phyloP scores from a whole-genome alignment of 1,140 invertebrate species.

The Harlomillsia oculata region DNA sequence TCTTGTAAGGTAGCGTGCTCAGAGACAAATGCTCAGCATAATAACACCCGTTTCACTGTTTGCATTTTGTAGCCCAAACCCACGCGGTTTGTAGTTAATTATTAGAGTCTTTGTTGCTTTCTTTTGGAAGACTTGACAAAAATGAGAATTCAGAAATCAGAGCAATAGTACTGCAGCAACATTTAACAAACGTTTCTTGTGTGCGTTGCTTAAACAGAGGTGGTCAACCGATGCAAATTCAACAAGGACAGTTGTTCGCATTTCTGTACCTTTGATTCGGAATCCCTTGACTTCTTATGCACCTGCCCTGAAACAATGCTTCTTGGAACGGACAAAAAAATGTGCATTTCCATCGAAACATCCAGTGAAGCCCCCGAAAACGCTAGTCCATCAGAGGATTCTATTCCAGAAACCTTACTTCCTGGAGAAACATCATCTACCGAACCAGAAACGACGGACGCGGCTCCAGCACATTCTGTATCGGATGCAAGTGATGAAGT shows the following conservation, averaged over 20 bases:
- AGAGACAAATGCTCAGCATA: too few relatives aligned
- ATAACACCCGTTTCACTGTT: too few relatives aligned
- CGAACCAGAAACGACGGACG: constrained; percentile 2
- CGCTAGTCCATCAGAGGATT: constrained; percentile 34
- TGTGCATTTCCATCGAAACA: constrained; percentile 38
- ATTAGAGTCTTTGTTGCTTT: too few relatives aligned
- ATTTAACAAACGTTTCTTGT: not conserved
- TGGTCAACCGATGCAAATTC: constrained; percentile 63
- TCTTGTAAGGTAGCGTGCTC: too few relatives aligned
- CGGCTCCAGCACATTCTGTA: not conserved
- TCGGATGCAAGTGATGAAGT: not conserved
- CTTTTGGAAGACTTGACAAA: too few relatives aligned
- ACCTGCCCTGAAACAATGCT: constrained; percentile 52
- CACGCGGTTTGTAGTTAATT: too few relatives aligned
- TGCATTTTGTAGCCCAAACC: too few relatives aligned
- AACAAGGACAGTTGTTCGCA: constrained; percentile 63
- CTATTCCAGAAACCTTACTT: not conserved
- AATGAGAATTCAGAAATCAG: too few relatives aligned
- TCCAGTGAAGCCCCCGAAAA: constrained; percentile 35
- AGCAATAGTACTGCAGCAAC: too few relatives aligned
- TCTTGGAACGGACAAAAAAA: constrained; percentile 44
- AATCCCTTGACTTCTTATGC: constrained; percentile 53
- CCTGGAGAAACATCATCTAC: constrained; percentile 4
- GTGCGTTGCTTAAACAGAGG: constrained; percentile 38
- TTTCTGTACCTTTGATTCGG: constrained; percentile 60